Conservation (phyloP, 2,797 vertebrate genomes). For the Echiichthys vipera region DNA sequence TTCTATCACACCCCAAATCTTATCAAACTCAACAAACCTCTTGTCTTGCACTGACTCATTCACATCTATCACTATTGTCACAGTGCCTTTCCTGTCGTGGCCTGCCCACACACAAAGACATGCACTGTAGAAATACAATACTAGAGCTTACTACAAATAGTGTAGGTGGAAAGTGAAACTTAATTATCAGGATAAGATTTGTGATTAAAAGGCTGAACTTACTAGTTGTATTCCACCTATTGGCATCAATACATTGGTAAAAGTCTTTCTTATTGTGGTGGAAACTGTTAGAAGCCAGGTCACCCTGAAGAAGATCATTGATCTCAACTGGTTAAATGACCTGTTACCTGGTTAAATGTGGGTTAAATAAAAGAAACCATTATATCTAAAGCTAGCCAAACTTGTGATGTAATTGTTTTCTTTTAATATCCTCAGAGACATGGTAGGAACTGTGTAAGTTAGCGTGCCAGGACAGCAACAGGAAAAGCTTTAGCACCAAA, state of each 20-base stretch:
- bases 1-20: background rate
- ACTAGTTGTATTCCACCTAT: background rate
- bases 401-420: background rate
- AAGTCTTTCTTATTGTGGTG: no score
- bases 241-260: no score
- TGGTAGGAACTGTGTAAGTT: background rate
- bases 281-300: background rate
- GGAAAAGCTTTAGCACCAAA: background rate
- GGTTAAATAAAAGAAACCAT: no score
- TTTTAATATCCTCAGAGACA: background rate
- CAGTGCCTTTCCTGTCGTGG: background rate
- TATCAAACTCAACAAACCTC: background rate
- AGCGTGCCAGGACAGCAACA: background rate
- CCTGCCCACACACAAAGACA: conserved; percentile 1
- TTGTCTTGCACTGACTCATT: background rate
- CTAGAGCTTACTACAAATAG: background rate
- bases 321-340: no score
- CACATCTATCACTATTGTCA: background rate
- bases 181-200: background rate
- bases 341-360: no score
- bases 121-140: background rate
- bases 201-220: background rate
- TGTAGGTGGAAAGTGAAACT: conserved; percentile 33
- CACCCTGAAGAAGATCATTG: no score
- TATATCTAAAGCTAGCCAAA: background rate